A percentile compares a stretch with the other conserved stretches of the same genome.
phyloP scores from a whole-genome alignment of 2,113 vertebrate species.

The Lota lota region DNA sequence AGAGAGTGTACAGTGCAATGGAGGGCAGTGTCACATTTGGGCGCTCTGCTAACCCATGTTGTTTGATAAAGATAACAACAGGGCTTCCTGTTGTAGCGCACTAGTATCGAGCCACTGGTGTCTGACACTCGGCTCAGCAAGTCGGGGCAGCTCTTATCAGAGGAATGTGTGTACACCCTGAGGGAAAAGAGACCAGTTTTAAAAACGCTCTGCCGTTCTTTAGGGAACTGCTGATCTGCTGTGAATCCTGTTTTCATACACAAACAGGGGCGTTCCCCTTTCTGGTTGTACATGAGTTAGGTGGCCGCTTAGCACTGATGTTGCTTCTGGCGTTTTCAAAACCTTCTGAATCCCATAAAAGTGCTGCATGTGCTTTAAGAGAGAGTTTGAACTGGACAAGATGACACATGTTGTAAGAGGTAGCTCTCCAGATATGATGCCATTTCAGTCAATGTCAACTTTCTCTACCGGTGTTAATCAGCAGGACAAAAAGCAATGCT shows the following conservation, averaged over 20 bases:
- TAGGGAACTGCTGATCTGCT: constrained; percentile 31
- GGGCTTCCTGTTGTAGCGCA: constrained; percentile 41
- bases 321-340: too few species aligned
- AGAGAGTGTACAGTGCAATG: not conserved
- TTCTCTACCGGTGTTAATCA: too few species aligned
- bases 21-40: constrained; percentile 35
- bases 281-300: too few species aligned
- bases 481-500: too few species aligned
- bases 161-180: constrained; percentile 57
- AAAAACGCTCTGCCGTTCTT: not conserved
- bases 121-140: constrained; percentile 25
- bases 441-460: too few species aligned
- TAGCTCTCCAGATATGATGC: too few species aligned
- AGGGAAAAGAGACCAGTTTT: constrained; percentile 33
- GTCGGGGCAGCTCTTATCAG: constrained; percentile 37
- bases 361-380: too few species aligned
- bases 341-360: too few species aligned
- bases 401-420: too few species aligned
- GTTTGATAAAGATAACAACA: constrained; percentile 49
- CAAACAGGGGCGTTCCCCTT: too few species aligned
- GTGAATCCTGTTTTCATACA: not conserved
- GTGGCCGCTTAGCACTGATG: too few species aligned
- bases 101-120: constrained; percentile 7
- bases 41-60: constrained; percentile 6
- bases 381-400: too few species aligned